Base-by-base conservation (phyloP, 2,797 vertebrate genomes). In the Tarsius wallacei region DNA sequence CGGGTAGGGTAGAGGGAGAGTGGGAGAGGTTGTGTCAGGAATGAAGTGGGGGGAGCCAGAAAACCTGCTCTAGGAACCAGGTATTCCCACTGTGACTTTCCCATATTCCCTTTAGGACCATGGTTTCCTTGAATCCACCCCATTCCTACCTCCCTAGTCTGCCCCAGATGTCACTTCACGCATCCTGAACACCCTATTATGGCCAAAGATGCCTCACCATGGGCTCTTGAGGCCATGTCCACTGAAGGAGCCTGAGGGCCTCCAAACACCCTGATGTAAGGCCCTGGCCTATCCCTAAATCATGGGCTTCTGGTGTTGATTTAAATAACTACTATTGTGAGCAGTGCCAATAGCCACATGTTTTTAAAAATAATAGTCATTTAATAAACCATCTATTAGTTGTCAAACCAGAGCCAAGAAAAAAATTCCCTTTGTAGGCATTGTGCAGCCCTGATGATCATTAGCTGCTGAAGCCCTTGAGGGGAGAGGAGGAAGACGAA, bases 301-400 rank as follows among this genome's bases (percentile, higher is more conserved):
- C 92, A 19, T 61, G 53, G 70, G 28, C 12, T 76, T 91, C 63
- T 94, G 57, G 59, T 36, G 26, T n/a, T 47, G 93, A 87, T n/a
- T 86, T 83, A 93, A 49, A 80, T n/a, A 95, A 73, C 33, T 82
- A 9, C 16, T 94, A 53, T 71, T 57, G 61, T 77, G 77, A 83
- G 57, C 82, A 16, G 28, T 49, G 77, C 53, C 71, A 71, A 73
- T 33, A 66, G 2, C 24, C 74, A 11, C 4, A 16, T 36, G 3
- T 68, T 77, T 95, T 87, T 70, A 22, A 80, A 42, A 59, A 68
- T 86, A 83, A 59, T 33, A 89, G 24, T 16, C 22, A 26, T 63
- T 80, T 83, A 33, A 63, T 47, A 77, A 91, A 71, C 53, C 31
- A 70, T 42, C 17, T 96, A 53, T 91, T 74, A 80, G 61, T 22